These are phyloP conservation scores for Cairina moschata DNA, from an alignment of 2,113 vertebrate species.

Conservation along the genomic window DNA sequence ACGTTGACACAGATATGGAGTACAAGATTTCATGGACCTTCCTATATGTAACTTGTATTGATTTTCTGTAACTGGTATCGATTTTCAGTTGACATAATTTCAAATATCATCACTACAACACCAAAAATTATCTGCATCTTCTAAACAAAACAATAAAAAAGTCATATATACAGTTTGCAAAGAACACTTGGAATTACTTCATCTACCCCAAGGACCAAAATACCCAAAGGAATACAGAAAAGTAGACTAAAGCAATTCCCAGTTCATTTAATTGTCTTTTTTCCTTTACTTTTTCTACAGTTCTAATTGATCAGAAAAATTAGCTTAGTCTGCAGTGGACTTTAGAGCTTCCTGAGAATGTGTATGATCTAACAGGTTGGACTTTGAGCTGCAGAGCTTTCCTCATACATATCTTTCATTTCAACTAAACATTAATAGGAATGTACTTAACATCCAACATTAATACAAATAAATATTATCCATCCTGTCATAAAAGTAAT, in stretches of 20 bases:
- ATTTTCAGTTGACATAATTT: background rate
- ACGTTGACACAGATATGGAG: background rate
- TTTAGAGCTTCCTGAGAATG: background rate
- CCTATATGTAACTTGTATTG: background rate
- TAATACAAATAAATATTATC: background rate
- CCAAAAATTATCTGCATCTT: slow-evolving; percentile 14
- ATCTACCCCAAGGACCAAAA: background rate
- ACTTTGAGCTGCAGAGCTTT: background rate
- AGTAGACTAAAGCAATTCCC: background rate
- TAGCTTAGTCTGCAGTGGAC: background rate
- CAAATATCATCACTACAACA: slow-evolving; percentile 6
- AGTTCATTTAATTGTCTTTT: background rate
- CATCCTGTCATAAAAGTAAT: background rate
- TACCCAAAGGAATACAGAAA: background rate
- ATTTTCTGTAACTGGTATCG: background rate
- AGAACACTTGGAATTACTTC: background rate
- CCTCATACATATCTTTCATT: background rate
- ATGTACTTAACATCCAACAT: background rate
- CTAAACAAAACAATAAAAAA: background rate
- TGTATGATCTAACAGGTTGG: background rate
- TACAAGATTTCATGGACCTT: background rate
- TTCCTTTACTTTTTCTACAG: background rate
- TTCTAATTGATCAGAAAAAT: background rate
- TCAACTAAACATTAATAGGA: background rate
- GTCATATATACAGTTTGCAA: background rate